A percentile compares a stretch with the other conserved stretches of the same genome.
Evolutionary conservation across 2,888 invertebrate species (phyloP).

Genomic region (Parelbella ahira): DNA sequence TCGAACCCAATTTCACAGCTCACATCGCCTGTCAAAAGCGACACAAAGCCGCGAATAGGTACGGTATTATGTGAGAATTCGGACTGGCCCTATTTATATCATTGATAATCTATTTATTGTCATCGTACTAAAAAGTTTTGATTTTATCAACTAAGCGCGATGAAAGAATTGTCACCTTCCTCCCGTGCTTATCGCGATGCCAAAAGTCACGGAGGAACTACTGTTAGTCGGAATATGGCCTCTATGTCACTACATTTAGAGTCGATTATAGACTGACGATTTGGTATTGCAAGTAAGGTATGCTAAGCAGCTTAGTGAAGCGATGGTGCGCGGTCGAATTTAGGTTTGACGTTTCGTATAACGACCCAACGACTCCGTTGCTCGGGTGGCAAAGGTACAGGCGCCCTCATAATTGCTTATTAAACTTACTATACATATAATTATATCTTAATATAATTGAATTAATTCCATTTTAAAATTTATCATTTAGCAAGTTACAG

Average conservation of each 20-base stretch:
- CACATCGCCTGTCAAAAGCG: slow-evolving; percentile 75
- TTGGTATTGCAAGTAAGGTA: slow-evolving; percentile 42
- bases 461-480: too few species aligned
- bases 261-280: slow-evolving; percentile 37
- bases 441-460: too few species aligned
- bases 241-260: slow-evolving; percentile 35
- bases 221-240: slow-evolving; percentile 31
- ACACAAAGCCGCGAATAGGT: slow-evolving; percentile 75
- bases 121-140: slow-evolving; percentile 75
- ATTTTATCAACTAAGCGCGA: slow-evolving; percentile 70
- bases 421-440: too few species aligned
- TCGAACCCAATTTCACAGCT: slow-evolving; percentile 78
- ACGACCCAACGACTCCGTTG: slow-evolving; percentile 54
- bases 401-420: slow-evolving; percentile 29
- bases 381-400: slow-evolving; percentile 42
- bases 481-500: too few species aligned
- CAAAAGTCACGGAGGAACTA: slow-evolving; percentile 59
- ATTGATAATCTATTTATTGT: slow-evolving; percentile 79
- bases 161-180: slow-evolving; percentile 76
- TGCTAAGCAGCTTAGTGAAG: slow-evolving; percentile 72
- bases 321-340: slow-evolving; percentile 61
- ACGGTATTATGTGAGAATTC: slow-evolving; percentile 67
- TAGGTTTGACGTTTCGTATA: slow-evolving; percentile 63
- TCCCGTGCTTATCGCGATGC: slow-evolving; percentile 67
- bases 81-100: slow-evolving; percentile 77